Evolutionary conservation across 1,140 invertebrate genomes (phyloP), one percentile per base, ranked within the genome.

Genomic region (Andricus grossulariae): DNA sequence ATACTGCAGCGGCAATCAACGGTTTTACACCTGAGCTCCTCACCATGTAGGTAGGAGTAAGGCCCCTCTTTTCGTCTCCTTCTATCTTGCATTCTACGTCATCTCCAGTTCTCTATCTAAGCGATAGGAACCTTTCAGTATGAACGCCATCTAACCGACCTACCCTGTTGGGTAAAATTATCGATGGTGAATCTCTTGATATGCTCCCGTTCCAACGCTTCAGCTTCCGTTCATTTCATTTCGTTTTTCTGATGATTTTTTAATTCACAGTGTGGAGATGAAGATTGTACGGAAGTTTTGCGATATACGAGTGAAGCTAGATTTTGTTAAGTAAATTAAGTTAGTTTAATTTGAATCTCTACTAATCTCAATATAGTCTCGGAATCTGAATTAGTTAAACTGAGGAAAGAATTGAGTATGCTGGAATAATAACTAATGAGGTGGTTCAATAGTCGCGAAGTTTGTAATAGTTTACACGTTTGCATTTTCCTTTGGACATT

Each of bases 1-100:
- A 87, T 88, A 85, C 83, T 87, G 81, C 82, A 80, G 79, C 86
- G 80, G 87, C 86, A 89, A 89, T 89, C 88, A 89, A 88, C 88
- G 84, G 86, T 89, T 89, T 89, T 89, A 89, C 88, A 88, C 87
- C 87, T 86, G 86, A 88, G 87, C 86, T 87, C 86, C 83, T 83
- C 82, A 74, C 77, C 76, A 83, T 39, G 78, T 83, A 78, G 74
- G 83, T 79, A 19, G 73, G 39, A 16, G 78, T 76, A 77, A 80
- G 73, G 66, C 55, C 80, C 77, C 77, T 79, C 82, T 83, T 79
- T 86, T 83, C 55, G 55, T 82, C 81, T 79, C 57, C 74, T 52
- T 73, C 75, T 78, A 80, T 80, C 77, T 74, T 80, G 75, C 66
- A 52, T 76, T 77, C 75, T 51, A 52, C 51, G 66, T 77, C 77